Evolutionary conservation across 2,888 invertebrate species (phyloP).

Genomic region (Eupsilia transversa): DNA sequence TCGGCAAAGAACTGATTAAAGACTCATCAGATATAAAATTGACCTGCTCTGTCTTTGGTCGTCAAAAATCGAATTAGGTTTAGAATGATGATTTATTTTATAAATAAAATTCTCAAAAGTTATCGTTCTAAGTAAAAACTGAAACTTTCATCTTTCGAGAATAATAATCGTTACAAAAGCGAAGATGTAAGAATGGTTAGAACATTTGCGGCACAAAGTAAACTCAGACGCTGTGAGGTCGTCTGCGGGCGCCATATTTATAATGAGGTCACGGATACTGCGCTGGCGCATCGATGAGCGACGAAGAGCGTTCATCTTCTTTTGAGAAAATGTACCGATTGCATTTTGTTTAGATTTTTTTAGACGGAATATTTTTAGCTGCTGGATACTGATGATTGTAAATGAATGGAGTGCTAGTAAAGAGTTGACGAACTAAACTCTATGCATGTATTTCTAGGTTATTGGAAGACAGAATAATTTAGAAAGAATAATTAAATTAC

Average conservation of each 20-base stretch:
- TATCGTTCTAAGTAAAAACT: neutral
- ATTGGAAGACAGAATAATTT: no score
- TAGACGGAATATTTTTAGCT: neutral
- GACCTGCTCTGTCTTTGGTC: neutral
- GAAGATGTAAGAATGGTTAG: slow-evolving; percentile 43
- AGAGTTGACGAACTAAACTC: neutral
- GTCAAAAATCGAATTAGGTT: neutral
- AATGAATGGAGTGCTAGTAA: neutral
- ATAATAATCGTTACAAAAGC: slow-evolving; percentile 39
- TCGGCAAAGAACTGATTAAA: neutral
- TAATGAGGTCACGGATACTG: slow-evolving; percentile 85
- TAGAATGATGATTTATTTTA: neutral
- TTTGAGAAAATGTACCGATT: slow-evolving; percentile 50
- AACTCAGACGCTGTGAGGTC: slow-evolving; percentile 77
- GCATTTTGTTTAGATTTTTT: slow-evolving; percentile 32
- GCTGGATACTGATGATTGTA: neutral
- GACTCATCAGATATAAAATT: neutral
- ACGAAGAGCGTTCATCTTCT: slow-evolving; percentile 61
- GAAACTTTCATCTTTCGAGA: slow-evolving; percentile 8
- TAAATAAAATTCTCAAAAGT: neutral
- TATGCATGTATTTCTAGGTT: no score
- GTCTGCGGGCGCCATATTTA: slow-evolving; percentile 79
- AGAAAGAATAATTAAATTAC: neutral
- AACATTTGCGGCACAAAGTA: slow-evolving; percentile 71
- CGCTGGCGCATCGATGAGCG: slow-evolving; percentile 75